phyloP scores from a whole-genome alignment of 2,888 invertebrate genomes.

The Cynaeus angustus region DNA sequence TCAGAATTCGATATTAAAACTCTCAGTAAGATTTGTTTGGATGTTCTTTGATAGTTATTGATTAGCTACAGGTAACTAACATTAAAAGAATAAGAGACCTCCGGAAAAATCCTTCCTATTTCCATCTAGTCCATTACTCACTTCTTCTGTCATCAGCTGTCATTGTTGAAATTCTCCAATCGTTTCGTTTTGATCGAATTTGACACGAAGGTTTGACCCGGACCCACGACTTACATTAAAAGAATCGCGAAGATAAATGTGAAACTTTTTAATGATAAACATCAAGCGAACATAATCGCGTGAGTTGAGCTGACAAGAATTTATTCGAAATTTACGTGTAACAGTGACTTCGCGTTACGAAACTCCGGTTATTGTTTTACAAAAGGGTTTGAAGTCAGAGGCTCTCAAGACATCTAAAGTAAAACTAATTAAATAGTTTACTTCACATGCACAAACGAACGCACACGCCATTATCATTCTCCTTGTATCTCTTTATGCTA shows the following conservation, averaged over 20 bases:
- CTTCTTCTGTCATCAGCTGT: not conserved
- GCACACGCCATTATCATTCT: conserved; percentile 36
- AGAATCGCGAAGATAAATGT: conserved; percentile 18
- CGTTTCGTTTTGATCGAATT: not conserved
- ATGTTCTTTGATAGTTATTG: too few relatives aligned
- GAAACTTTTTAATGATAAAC: conserved; percentile 33
- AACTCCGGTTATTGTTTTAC: conserved; percentile 33
- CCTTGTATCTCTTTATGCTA: conserved; percentile 36
- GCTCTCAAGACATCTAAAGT: conserved; percentile 27
- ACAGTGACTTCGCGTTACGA: conserved; percentile 1
- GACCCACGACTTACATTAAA: conserved; percentile 9
- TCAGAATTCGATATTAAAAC: too few relatives aligned
- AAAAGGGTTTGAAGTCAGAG: conserved; percentile 23
- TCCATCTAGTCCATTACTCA: too few relatives aligned
- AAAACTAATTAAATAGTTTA: conserved; percentile 44
- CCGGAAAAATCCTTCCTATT: too few relatives aligned
- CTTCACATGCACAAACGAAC: conserved; percentile 40
- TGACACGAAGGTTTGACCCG: conserved; percentile 6
- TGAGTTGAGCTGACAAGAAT: conserved; percentile 34
- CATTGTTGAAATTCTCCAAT: conserved; percentile 1
- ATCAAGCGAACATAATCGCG: conserved; percentile 30
- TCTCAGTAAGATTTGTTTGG: too few relatives aligned
- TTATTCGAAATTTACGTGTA: conserved; percentile 38
- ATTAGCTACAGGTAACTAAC: too few relatives aligned
- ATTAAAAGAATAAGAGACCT: too few relatives aligned